Conservation (phyloP, 2,113 vertebrate species). For the Arenaria interpres region DNA sequence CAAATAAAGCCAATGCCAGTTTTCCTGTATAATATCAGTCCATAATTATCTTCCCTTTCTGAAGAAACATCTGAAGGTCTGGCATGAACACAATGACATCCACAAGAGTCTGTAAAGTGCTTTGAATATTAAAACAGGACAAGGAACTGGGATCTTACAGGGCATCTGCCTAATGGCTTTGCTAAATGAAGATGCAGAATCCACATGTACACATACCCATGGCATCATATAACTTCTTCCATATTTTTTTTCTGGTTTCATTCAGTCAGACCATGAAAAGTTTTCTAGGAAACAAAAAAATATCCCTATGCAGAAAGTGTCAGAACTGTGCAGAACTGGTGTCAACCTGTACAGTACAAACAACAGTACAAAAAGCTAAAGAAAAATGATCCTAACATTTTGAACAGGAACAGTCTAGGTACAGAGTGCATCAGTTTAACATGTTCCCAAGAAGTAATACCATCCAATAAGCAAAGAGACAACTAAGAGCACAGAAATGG, state of each 20-base stretch:
- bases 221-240: background rate
- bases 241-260: background rate
- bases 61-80: slow-evolving; percentile 17
- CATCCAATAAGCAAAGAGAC: background rate
- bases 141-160: background rate
- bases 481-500: background rate
- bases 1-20: background rate
- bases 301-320: background rate
- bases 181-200: background rate
- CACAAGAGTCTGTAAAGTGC: background rate
- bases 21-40: background rate
- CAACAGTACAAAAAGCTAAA: background rate
- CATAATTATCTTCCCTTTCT: background rate
- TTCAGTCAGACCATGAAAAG: background rate
- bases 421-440: background rate
- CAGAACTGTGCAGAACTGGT: background rate
- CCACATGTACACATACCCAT: background rate
- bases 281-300: background rate
- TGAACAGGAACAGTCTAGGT: background rate
- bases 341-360: background rate
- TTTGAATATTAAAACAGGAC: background rate
- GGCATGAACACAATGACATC: background rate
- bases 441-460: background rate
- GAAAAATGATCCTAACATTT: background rate
- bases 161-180: background rate